Conservation (phyloP, 2,888 invertebrate genomes). For the Ennomos erosarius region DNA sequence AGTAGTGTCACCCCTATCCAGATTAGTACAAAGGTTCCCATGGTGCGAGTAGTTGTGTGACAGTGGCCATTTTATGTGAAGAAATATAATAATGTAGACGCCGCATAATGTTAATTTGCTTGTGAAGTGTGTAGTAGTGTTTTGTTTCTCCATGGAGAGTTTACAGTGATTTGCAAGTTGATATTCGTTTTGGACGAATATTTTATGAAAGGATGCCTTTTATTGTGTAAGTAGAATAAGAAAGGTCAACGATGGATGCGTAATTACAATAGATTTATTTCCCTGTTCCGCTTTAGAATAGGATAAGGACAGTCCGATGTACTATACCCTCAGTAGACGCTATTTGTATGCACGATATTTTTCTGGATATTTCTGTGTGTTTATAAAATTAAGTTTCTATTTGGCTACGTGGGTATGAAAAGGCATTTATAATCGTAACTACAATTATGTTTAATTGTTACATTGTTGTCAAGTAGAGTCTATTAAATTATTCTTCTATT, state of each 20-base stretch:
- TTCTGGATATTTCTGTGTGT: conserved; percentile 50
- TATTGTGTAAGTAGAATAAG: conserved; percentile 80
- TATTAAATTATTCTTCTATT: conserved; percentile 80
- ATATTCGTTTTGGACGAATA: conserved; percentile 65
- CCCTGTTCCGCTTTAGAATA: conserved; percentile 64
- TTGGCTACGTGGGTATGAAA: conserved; percentile 65
- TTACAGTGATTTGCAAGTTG: conserved; percentile 67
- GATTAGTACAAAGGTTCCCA: conserved; percentile 79
- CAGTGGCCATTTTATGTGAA: conserved; percentile 65
- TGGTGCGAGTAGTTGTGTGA: conserved; percentile 61
- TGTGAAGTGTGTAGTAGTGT: conserved; percentile 74
- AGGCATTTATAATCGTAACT: conserved; percentile 75
- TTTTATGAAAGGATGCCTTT: conserved; percentile 81
- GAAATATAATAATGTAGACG: conserved; percentile 62
- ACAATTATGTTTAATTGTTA: conserved; percentile 76
- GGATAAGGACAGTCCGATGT: conserved; percentile 59
- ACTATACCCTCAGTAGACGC: conserved; percentile 57
- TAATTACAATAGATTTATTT: conserved; percentile 68
- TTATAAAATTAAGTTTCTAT: conserved; percentile 62
- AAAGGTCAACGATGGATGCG: conserved; percentile 56
- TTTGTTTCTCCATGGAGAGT: conserved; percentile 60
- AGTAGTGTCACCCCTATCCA: conserved; percentile 61
- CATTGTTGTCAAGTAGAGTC: conserved; percentile 79
- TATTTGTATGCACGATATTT: conserved; percentile 55
- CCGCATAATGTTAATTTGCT: conserved; percentile 69